Base-by-base conservation (phyloP, 1,140 invertebrate species). In the Nymphalis io region DNA sequence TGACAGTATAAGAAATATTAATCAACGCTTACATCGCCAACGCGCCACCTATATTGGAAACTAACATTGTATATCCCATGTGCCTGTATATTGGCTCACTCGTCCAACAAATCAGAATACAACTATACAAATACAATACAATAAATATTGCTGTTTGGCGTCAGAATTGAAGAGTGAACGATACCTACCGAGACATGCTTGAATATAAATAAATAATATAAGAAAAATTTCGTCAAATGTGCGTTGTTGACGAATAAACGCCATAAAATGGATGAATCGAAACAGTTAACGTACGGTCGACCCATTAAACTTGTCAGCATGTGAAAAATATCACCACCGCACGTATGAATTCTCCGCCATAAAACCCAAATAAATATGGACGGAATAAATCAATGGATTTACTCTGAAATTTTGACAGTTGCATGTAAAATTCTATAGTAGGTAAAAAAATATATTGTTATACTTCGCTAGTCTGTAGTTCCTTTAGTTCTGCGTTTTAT, bases 231-330 rank as follows among this genome's bases (percentile, higher is more conserved):
- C 33, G 27, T 33, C 46, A 11, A n/a, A 16, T 6, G 16, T 21
- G 60, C 42, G 27, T 39, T 23, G 40, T 39, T 69, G 60, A 62
- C 67, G 60, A 46, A 69, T 62, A 61, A 42, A 57, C 60, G 67
- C 60, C 39, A 58, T 69, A 69, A 69, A 69, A 62, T 59, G 40
- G 60, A 64, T 42, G 40, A 39, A 69, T 69, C 60, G 60, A 62
- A 69, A 62, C 67, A 61, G 60, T 58, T 69, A 69, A 69, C 59
- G 67, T 62, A 39, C 23, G 59, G 51, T n/a, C 60, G 39, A 62
- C n/a, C 60, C 67, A 69, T 69, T 69, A 62, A 62, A 69, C 21
- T 58, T 69, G 60, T 69, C 67, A 69, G 38, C 67, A 48, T 58
- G 39, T 48, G 39, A 62, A 62, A 68, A 69, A 69, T 69, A 69